These are phyloP conservation scores for Dreissena polymorpha DNA, from an alignment of 1,140 invertebrate species.

Conservation along the genomic window DNA sequence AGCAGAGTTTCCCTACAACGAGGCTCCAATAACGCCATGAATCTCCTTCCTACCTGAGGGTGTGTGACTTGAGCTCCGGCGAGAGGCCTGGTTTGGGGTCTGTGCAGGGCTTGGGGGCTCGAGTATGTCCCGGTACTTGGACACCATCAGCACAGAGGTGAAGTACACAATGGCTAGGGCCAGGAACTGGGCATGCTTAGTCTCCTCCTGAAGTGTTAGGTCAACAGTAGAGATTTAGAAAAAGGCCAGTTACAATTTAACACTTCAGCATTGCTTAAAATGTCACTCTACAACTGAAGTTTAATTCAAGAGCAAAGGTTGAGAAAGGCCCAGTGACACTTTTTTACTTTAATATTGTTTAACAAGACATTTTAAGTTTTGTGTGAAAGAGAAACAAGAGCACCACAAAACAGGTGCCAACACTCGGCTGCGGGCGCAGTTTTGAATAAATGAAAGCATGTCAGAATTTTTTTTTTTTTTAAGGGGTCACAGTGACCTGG, in stretches of 20 bases:
- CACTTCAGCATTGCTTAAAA: neutral
- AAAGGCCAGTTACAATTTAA: neutral
- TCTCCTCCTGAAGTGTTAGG: constrained; percentile 91
- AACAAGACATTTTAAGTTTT: too few species aligned
- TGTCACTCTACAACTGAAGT: too few species aligned
- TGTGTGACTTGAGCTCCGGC: constrained; percentile 59
- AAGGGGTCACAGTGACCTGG: too few species aligned
- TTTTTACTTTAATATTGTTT: too few species aligned
- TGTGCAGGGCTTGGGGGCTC: constrained; percentile 86
- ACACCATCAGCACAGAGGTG: constrained; percentile 99
- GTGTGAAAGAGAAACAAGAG: too few species aligned
- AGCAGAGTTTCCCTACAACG: neutral
- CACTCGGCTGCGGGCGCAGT: too few species aligned
- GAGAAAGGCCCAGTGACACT: too few species aligned
- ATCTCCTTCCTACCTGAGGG: constrained; percentile 58
- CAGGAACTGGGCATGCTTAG: constrained; percentile 99
- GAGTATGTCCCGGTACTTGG: constrained; percentile 98
- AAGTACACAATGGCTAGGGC: constrained; percentile 99
- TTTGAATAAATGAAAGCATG: too few species aligned
- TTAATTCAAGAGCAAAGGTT: too few species aligned
- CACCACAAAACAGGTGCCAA: too few species aligned
- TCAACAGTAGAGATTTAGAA: too few species aligned
- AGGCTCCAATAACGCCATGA: neutral
- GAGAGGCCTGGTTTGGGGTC: constrained; percentile 63
- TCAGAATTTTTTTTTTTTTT: too few species aligned